These are phyloP conservation scores for Drosophila koepferae DNA, from an alignment of 2,888 invertebrate species.

Conservation along the genomic window DNA sequence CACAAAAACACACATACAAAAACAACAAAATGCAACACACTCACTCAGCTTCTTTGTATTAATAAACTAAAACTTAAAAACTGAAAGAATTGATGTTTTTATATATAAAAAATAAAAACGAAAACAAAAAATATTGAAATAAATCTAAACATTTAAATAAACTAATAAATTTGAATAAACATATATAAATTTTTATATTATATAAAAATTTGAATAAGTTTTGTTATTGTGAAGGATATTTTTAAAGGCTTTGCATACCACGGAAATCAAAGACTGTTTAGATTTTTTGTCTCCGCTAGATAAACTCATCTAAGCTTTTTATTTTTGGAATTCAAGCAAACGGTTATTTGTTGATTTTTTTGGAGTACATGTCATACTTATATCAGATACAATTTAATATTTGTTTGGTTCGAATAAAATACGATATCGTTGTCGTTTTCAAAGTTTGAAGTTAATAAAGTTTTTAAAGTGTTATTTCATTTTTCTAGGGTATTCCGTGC, in stretches of 20 bases:
- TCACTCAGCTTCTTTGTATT: conserved; percentile 75
- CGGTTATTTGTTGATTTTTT: conserved; percentile 61
- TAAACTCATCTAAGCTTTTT: conserved; percentile 83
- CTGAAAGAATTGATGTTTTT: background rate
- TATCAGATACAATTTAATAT: conserved; percentile 76
- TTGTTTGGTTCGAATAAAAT: conserved; percentile 71
- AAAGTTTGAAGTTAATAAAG: conserved; percentile 74
- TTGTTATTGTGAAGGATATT: background rate
- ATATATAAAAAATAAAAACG: background rate
- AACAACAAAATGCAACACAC: conserved; percentile 37
- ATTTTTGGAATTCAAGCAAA: conserved; percentile 84
- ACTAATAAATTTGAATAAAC: background rate
- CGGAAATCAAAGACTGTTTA: conserved; percentile 37
- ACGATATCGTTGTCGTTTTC: conserved; percentile 75
- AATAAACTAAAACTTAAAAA: conserved; percentile 71
- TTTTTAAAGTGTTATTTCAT: conserved; percentile 57
- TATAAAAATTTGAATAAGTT: background rate
- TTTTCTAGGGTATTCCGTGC: conserved; percentile 40
- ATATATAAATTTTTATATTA: background rate
- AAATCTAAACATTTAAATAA: background rate
- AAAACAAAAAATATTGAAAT: background rate
- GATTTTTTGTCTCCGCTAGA: conserved; percentile 78
- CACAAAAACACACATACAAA: conserved; percentile 23
- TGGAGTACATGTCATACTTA: conserved; percentile 72
- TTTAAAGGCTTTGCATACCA: background rate